phyloP scores from a whole-genome alignment of 2,113 vertebrate species.

The Malurus cyaneus region DNA sequence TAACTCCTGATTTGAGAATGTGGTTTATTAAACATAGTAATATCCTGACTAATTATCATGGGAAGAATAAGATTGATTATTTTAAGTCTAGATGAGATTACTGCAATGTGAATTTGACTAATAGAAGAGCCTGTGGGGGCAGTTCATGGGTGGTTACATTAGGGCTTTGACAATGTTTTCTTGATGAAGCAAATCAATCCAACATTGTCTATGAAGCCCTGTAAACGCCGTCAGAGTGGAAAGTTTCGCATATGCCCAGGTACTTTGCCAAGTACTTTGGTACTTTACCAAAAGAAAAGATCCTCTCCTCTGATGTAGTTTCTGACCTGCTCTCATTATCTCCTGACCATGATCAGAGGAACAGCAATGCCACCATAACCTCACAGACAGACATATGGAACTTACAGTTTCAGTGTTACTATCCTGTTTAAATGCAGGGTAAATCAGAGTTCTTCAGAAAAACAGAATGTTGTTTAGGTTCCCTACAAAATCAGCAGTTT shows the following conservation, averaged over 20 bases:
- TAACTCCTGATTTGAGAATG: background rate
- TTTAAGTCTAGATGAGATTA: background rate
- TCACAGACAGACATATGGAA: background rate
- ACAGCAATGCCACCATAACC: background rate
- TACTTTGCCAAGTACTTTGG: too few species aligned
- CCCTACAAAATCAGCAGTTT: background rate
- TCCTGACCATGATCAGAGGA: background rate
- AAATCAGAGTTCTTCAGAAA: background rate
- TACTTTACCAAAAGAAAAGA: background rate
- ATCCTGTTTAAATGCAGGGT: background rate
- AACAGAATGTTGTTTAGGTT: background rate
- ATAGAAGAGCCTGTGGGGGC: background rate
- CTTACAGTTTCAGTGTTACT: background rate
- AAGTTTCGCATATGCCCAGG: background rate
- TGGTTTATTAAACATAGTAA: background rate
- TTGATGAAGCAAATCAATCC: background rate
- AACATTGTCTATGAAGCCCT: background rate
- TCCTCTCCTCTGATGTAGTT: rapidly evolving
- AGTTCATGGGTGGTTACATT: background rate
- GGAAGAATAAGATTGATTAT: constrained; percentile 18
- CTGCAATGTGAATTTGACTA: background rate
- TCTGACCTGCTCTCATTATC: background rate
- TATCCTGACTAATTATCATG: constrained; percentile 19
- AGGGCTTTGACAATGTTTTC: background rate
- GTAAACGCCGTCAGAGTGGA: background rate